These are phyloP conservation scores for Notothenia rossii DNA, from an alignment of 2,113 vertebrate genomes.

Conservation along the genomic window DNA sequence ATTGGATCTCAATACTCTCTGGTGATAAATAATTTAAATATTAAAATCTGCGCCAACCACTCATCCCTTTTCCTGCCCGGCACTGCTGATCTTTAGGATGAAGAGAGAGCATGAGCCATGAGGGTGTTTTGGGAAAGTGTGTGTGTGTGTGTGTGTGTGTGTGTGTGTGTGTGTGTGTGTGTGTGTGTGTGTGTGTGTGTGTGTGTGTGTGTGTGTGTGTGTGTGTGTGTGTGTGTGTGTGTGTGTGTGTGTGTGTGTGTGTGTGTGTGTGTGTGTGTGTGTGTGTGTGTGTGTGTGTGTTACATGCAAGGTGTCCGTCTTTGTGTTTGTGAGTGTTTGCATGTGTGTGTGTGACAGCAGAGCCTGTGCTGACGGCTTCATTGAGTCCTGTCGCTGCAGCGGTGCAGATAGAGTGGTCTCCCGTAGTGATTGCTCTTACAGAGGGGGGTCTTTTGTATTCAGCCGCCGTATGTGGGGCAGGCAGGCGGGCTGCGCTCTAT, in stretches of 20 bases:
- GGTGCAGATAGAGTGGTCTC: conserved; percentile 72
- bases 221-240: too few species aligned
- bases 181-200: not conserved
- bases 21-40: conserved; percentile 79
- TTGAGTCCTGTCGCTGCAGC: conserved; percentile 60
- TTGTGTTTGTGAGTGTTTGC: conserved; percentile 43
- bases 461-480: conserved; percentile 73
- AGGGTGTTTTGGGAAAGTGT: conserved; percentile 29
- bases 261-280: too few species aligned
- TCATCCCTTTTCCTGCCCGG: conserved; percentile 52
- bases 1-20: conserved; percentile 48
- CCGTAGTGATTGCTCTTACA: conserved; percentile 67
- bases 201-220: too few species aligned
- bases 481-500: conserved; percentile 68
- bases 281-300: conserved; percentile 29
- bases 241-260: too few species aligned
- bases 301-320: conserved; percentile 42
- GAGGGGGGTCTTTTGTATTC: conserved; percentile 80
- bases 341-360: conserved; percentile 18
- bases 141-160: too few species aligned
- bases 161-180: too few species aligned
- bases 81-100: conserved; percentile 38
- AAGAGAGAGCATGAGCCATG: conserved; percentile 70
- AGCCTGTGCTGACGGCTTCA: conserved; percentile 65
- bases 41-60: conserved; percentile 72